phyloP scores from a whole-genome alignment of 2,797 vertebrate species.

The Coendou prehensilis region DNA sequence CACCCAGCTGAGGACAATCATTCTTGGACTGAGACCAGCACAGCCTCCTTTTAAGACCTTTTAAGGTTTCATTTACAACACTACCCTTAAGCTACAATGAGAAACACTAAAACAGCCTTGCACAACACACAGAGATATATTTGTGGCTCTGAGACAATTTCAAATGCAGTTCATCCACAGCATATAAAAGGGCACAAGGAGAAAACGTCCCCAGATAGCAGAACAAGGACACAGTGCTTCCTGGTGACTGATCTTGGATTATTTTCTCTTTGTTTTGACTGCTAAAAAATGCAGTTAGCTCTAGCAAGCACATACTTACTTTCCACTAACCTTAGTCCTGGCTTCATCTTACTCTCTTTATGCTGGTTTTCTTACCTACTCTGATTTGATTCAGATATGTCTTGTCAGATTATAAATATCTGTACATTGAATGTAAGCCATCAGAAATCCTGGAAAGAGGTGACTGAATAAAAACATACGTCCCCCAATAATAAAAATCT shows the following conservation, averaged over 20 bases:
- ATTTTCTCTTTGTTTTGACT: neutral
- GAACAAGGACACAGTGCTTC: neutral
- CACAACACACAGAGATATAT: neutral
- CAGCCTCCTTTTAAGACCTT: neutral
- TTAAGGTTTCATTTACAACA: constrained; percentile 1
- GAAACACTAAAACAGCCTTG: neutral
- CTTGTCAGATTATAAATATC: neutral
- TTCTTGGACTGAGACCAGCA: neutral
- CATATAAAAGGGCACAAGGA: neutral
- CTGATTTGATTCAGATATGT: neutral
- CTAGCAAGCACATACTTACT: neutral
- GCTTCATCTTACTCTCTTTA: constrained; percentile 26
- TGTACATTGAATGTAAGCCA: neutral
- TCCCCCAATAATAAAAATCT: constrained; percentile 59
- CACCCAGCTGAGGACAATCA: neutral
- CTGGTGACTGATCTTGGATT: neutral
- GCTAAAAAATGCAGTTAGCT: constrained; percentile 35
- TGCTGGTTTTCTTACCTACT: constrained; percentile 35
- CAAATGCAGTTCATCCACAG: neutral
- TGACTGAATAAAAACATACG: constrained; percentile 41
- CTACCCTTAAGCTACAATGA: neutral
- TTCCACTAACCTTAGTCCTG: constrained; percentile 5
- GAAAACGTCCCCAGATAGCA: neutral
- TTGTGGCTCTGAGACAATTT: neutral
- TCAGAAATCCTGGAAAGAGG: constrained; percentile 55